Evolutionary conservation across 2,113 vertebrate genomes (phyloP).

Genomic region (Calypte anna): DNA sequence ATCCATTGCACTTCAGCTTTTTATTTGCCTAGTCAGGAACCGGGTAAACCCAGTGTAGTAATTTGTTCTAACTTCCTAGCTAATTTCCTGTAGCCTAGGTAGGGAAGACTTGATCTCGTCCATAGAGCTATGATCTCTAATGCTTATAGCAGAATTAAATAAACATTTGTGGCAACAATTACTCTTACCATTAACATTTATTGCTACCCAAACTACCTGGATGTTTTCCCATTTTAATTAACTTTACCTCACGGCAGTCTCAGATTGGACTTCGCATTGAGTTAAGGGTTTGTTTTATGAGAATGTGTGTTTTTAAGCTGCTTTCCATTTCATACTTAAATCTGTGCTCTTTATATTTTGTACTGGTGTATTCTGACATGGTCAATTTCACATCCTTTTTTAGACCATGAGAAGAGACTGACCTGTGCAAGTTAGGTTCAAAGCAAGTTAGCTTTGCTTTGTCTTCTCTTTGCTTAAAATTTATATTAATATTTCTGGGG

Average conservation of each 20-base stretch:
- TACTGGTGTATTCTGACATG: background rate
- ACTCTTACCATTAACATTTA: background rate
- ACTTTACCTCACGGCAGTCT: background rate
- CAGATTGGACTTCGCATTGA: background rate
- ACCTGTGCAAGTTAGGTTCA: background rate
- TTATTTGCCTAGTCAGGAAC: background rate
- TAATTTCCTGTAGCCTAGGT: background rate
- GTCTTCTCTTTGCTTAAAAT: background rate
- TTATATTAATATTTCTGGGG: background rate
- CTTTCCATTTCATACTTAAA: background rate
- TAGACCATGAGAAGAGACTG: background rate
- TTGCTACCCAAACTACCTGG: background rate
- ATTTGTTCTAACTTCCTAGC: background rate
- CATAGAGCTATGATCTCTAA: background rate
- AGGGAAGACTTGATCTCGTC: background rate
- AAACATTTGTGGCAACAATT: background rate
- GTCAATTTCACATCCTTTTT: background rate
- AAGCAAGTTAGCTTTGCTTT: background rate
- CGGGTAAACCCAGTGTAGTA: background rate
- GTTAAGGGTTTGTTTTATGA: background rate
- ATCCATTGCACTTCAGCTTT: background rate
- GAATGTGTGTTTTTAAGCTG: background rate
- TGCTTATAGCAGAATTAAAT: background rate
- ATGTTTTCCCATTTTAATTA: background rate
- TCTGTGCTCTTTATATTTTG: background rate